A percentile compares a stretch with the other conserved stretches of the same genome.
phyloP scores from a whole-genome alignment of 2,888 invertebrate genomes.

The Perdita meconis region DNA sequence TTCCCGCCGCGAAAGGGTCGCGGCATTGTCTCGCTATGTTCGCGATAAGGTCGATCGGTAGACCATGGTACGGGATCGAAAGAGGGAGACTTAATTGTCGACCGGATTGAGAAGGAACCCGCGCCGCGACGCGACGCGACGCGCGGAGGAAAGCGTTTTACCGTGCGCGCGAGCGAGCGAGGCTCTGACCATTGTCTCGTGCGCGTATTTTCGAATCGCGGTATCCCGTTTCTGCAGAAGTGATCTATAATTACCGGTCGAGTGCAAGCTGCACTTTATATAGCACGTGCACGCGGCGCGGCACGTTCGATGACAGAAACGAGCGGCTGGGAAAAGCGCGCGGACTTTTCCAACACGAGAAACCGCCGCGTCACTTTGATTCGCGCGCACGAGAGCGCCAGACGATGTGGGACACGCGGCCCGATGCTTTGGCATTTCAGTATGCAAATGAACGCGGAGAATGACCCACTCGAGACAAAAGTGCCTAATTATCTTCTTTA shows the following conservation, averaged over 20 bases:
- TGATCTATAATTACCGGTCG: constrained; percentile 68
- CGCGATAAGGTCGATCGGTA: constrained; percentile 2
- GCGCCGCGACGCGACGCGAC: too few relatives aligned
- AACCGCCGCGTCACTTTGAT: constrained; percentile 12
- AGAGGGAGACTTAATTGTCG: constrained; percentile 1
- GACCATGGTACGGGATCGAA: background rate
- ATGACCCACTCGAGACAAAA: background rate
- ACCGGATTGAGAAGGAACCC: background rate
- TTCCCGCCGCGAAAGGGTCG: constrained; percentile 2
- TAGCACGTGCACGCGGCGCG: constrained; percentile 41
- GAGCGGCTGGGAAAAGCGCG: background rate
- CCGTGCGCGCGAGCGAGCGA: constrained; percentile 2
- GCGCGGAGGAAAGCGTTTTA: constrained; percentile 12
- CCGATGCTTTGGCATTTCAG: constrained; percentile 3
- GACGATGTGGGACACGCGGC: background rate
- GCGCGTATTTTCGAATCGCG: constrained; percentile 65
- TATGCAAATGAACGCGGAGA: background rate
- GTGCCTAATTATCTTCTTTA: background rate
- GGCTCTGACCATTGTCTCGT: constrained; percentile 47
- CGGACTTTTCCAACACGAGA: background rate
- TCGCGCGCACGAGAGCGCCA: background rate
- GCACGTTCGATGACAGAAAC: constrained; percentile 52
- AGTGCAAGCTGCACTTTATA: constrained; percentile 50
- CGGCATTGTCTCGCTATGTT: constrained; percentile 2
- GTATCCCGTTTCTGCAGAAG: constrained; percentile 62